Base-by-base conservation (phyloP, 2,113 vertebrate species). In the Apteryx owenii region DNA sequence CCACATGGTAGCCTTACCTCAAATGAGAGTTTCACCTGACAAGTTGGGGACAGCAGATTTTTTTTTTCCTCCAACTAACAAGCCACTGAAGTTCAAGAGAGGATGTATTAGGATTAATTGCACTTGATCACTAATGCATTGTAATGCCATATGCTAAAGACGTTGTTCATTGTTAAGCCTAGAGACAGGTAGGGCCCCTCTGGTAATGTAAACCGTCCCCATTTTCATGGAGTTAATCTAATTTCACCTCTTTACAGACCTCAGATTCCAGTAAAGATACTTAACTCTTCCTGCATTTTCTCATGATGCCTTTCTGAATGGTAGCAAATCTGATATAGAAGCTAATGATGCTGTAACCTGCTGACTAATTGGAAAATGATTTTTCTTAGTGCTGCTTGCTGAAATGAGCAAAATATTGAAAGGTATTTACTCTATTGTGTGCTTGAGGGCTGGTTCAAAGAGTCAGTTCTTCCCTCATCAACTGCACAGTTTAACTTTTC, bases 41-140 rank as follows among this genome's bases (percentile, higher is more conserved):
- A 98, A 97, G 95, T 98, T 89, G 85, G 94, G 97, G 97, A 98
- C 86, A 96, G 83, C 78, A 97, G 58, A 86, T 85, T 93, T 97
- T 97, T 96, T 97, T 96, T 96, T 91, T 17, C 3, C 22, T 83
- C 36, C 89, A 96, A 66, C 97, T 98, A 98, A 98, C 97, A 98
- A 98, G 97, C 80, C 89, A 88, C 92, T 90, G 94, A 98, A 90
- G 97, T 98, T 98, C 98, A 98, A 96, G 97, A 98, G 80, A 97
- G 91, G 97, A 97, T 98, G 92, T 98, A 98, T 98, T 98, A 98
- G 97, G 98, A 98, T 98, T 98, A 98, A 98, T 98, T 97, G 97
- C 75, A 91, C 97, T 98, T 97, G 97, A 98, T 98, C 96, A 95
- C 82, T 97, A 98, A 97, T 98, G 97, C 95, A 98, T 97, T 98